Evolutionary conservation across 2,113 vertebrate species (phyloP).

Genomic region (Oreochromis tanganicae): DNA sequence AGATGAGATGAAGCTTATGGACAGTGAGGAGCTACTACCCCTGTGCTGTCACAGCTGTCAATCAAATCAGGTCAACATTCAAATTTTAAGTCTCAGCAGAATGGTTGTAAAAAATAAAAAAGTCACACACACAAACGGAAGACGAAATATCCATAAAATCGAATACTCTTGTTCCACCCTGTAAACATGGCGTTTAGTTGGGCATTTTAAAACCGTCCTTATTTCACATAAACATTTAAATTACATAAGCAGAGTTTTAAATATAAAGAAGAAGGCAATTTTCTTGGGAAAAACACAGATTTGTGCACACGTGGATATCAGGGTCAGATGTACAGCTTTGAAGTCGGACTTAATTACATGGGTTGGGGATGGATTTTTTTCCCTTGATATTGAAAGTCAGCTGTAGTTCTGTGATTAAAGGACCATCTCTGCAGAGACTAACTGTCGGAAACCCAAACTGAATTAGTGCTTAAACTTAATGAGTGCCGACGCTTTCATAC

Average conservation of each 20-base stretch:
- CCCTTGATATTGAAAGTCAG: background rate
- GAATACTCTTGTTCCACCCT: background rate
- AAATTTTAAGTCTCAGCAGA: background rate
- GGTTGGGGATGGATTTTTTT: background rate
- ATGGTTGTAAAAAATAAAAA: background rate
- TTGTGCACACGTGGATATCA: background rate
- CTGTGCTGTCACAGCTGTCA: background rate
- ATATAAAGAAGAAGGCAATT: background rate
- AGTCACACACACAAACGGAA: background rate
- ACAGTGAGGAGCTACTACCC: background rate
- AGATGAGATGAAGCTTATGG: background rate
- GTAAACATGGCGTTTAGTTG: background rate
- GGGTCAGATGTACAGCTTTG: background rate
- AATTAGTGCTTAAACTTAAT: background rate
- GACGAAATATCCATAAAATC: background rate
- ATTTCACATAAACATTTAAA: background rate
- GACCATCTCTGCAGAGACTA: background rate
- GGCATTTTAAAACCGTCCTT: rapidly evolving
- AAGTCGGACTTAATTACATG: background rate
- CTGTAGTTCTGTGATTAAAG: background rate
- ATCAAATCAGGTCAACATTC: background rate
- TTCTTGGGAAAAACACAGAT: background rate
- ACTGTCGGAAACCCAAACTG: background rate
- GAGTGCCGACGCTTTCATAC: background rate
- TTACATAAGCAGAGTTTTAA: background rate